Conservation (phyloP, 2,888 invertebrate genomes). For the Dryococelus australis region DNA sequence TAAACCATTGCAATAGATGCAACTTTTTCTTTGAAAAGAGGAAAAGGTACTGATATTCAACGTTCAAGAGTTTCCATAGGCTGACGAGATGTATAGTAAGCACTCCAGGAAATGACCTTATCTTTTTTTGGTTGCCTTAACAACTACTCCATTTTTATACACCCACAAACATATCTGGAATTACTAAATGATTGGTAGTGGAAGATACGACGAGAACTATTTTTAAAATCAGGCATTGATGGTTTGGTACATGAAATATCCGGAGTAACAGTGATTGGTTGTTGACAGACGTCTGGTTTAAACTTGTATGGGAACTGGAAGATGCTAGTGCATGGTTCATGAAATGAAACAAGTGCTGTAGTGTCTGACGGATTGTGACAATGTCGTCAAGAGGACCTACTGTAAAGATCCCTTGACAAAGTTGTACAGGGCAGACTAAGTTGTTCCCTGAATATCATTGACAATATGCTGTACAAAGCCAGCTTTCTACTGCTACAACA, state of each 20-base stretch:
- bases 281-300: constrained; percentile 19
- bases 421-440: not conserved
- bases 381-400: not conserved
- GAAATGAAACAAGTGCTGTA: not conserved
- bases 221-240: not conserved
- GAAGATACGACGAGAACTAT: not conserved
- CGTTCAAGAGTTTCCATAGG: not conserved
- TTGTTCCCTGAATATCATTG: constrained; percentile 3
- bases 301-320: not conserved
- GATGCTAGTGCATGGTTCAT: not conserved
- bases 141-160: not conserved
- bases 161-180: not conserved
- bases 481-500: not conserved
- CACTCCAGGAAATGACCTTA: constrained; percentile 3
- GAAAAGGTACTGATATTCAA: not conserved
- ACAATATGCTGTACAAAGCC: not conserved
- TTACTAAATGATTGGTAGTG: not conserved
- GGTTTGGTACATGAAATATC: not conserved
- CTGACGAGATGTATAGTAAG: not conserved
- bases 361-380: not conserved
- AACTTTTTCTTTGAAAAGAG: too few relatives aligned
- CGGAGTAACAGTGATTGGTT: constrained; percentile 16
- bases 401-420: not conserved
- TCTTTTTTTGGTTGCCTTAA: not conserved
- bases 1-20: not conserved